These are phyloP conservation scores for Cosmia pyralina DNA, from an alignment of 2,888 invertebrate genomes.

Conservation along the genomic window DNA sequence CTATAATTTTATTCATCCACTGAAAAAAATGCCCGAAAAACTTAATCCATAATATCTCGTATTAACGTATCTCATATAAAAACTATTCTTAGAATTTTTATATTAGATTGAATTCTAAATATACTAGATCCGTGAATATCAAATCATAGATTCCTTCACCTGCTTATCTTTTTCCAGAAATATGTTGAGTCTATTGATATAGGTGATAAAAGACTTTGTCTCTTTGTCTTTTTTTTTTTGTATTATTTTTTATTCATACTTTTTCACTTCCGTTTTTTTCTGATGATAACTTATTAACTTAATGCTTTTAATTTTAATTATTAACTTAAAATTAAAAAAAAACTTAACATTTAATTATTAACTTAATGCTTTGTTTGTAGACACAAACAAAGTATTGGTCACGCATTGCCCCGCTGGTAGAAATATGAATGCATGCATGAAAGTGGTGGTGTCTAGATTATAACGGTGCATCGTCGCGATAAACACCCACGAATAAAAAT, in stretches of 20 bases:
- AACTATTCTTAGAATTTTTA: background rate
- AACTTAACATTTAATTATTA: too few relatives aligned
- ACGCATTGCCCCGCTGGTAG: background rate
- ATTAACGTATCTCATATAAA: too few relatives aligned
- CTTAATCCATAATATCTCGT: too few relatives aligned
- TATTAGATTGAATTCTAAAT: background rate
- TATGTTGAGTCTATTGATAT: slow-evolving; percentile 2
- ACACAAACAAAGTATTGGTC: background rate
- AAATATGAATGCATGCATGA: slow-evolving; percentile 4
- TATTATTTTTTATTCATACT: background rate
- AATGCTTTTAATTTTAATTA: too few relatives aligned
- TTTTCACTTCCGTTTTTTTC: background rate
- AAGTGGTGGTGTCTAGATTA: background rate
- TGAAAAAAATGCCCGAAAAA: background rate
- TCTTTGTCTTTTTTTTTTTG: too few relatives aligned
- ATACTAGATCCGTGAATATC: background rate
- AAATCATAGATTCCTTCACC: background rate
- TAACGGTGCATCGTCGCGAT: background rate
- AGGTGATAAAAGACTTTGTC: background rate
- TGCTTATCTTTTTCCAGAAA: slow-evolving; percentile 8
- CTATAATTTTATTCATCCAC: background rate
- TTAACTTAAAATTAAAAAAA: too few relatives aligned
- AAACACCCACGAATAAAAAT: too few relatives aligned
- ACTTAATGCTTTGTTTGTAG: too few relatives aligned
- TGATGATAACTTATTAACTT: background rate